Evolutionary conservation across 2,797 vertebrate genomes (phyloP), one percentile per base, ranked within the genome.

Genomic region (Myripristis murdjan): DNA sequence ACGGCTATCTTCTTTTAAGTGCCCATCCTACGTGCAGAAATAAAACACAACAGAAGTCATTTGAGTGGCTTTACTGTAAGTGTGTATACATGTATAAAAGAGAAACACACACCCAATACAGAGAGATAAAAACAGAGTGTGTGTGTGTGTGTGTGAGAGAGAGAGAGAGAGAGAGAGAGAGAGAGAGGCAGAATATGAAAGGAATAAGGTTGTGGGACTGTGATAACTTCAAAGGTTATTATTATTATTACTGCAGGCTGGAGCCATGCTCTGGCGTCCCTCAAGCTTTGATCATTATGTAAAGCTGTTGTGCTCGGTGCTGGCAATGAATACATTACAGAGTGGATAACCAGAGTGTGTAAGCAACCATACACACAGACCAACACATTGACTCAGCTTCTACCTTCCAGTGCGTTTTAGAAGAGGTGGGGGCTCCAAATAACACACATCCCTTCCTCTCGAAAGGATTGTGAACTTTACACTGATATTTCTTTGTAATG

Each of bases 231-330:
- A 91, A 86, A 88, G 80, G 82, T 84, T 84, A 84, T 92, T 90
- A 85, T 90, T 89, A 84, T 87, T 86, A 88, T 85, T 85, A 89
- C 87, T 81, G 90, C 82, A 73, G 81, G 87, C 78, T 82, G 85
- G 86, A 87, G 85, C 82, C 82, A 73, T 81, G 89, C 87, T 87
- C 83, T 79, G 81, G 83, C 81, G 79, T 86, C 87, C 78, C 84
- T 88, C 70, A 67, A 74, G 89, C 90, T 92, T 91, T 92, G 91
- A 92, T 91, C 85, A 87, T 87, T 89, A 89, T 92, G 90, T 90
- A 91, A 90, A 92, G 87, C 91, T 89, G 87, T 81, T 84, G 83
- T 87, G 88, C 83, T 89, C 47, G 15, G 53, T 48, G 62, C 79
- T 77, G 69, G 59, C 83, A 61, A 67, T 59, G 73, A 86, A 89